These are phyloP conservation scores for Hirudo medicinalis DNA, from an alignment of 1,140 invertebrate species.

Conservation along the genomic window DNA sequence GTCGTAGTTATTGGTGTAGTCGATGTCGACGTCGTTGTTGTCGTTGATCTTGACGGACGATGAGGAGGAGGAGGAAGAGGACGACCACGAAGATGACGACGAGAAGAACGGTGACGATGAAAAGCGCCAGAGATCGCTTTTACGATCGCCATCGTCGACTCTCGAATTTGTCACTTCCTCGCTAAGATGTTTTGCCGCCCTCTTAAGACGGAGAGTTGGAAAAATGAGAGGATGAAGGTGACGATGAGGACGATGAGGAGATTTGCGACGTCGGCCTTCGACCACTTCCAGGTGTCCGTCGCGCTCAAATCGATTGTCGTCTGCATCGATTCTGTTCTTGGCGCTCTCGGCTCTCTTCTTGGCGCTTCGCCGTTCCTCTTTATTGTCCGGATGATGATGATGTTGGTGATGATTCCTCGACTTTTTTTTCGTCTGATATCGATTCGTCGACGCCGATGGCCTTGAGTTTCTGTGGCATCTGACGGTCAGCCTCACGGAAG, in stretches of 20 bases:
- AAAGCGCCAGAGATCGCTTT: no score
- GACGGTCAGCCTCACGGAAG: background rate
- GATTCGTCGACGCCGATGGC: background rate
- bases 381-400: no score
- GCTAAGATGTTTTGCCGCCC: no score
- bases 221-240: background rate
- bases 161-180: no score
- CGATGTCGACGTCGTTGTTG: background rate
- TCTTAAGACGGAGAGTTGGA: background rate
- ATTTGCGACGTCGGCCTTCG: background rate
- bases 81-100: background rate
- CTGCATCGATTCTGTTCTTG: background rate
- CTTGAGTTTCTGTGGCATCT: background rate
- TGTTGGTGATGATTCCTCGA: no score
- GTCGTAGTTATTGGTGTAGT: background rate
- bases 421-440: no score
- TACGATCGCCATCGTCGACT: no score
- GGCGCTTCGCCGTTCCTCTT: background rate
- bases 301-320: background rate
- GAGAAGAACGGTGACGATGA: background rate
- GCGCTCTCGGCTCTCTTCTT: background rate
- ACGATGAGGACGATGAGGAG: background rate
- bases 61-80: background rate
- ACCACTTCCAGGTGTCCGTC: background rate
- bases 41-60: background rate